Conservation (phyloP, 64 coral and sea anemone genomes). For the Montipora capricornis region DNA sequence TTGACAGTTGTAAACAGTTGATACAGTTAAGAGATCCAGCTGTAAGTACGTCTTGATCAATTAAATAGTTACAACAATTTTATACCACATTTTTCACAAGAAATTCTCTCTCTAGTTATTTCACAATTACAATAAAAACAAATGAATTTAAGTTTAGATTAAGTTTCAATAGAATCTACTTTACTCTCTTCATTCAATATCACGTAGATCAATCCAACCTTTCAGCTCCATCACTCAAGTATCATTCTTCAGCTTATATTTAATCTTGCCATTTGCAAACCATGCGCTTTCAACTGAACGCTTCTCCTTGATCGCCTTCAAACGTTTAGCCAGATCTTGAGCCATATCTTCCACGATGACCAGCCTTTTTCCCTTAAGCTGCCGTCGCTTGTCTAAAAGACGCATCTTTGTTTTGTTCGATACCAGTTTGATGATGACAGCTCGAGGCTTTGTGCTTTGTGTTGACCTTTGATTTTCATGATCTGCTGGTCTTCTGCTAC, state of each 20-base stretch:
- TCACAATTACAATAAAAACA: no score
- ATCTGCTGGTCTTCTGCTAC: no score
- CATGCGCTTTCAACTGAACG: neutral
- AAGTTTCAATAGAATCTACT: no score
- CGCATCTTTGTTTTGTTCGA: neutral
- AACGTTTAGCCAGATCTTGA: neutral
- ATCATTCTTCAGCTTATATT: neutral
- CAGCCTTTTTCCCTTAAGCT: neutral
- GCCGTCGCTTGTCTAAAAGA: neutral
- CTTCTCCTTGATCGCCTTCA: constrained; percentile 2
- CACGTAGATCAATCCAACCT: neutral
- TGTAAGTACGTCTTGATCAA: no score
- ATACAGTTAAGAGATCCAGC: no score
- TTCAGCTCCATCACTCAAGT: neutral
- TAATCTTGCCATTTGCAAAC: neutral
- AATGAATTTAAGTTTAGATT: neutral
- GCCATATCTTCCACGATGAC: neutral
- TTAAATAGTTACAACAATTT: no score
- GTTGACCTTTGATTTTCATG: no score
- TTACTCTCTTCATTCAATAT: neutral
- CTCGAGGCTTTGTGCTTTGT: neutral
- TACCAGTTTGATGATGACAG: neutral
- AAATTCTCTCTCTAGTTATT: no score
- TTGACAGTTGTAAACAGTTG: no score
- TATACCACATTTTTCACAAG: no score